phyloP scores from a whole-genome alignment of 1,140 invertebrate species.

The Archivesica marissinica region DNA sequence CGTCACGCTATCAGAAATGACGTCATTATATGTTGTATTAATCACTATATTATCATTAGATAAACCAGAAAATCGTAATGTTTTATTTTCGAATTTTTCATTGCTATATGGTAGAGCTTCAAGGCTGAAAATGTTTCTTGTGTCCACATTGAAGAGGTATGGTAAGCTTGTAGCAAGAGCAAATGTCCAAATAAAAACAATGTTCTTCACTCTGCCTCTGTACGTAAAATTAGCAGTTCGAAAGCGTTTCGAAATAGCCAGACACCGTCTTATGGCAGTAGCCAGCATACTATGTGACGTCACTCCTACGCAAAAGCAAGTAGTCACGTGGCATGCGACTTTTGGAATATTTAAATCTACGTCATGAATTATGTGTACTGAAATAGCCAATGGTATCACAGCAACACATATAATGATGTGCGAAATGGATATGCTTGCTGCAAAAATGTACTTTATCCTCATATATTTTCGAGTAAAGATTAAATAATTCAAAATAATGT shows the following conservation, averaged over 20 bases:
- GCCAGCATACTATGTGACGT: slow-evolving; percentile 30
- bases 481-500: slow-evolving; percentile 24
- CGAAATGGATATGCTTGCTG: slow-evolving; percentile 28
- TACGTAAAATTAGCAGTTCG: slow-evolving; percentile 40
- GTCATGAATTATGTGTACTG: neutral
- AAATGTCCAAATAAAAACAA: slow-evolving; percentile 21
- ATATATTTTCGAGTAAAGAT: slow-evolving; percentile 29
- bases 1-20: neutral
- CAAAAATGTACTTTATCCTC: slow-evolving; percentile 45
- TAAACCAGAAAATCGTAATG: too few species aligned
- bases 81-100: neutral
- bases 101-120: neutral
- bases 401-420: slow-evolving; percentile 24
- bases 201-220: slow-evolving; percentile 28
- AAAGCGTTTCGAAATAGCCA: slow-evolving; percentile 22
- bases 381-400: slow-evolving; percentile 28
- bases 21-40: neutral
- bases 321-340: slow-evolving; percentile 13
- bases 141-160: slow-evolving; percentile 14
- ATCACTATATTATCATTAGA: neutral
- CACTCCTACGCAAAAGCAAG: neutral
- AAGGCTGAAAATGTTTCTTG: neutral
- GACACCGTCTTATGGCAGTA: slow-evolving; percentile 20
- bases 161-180: neutral
- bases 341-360: neutral